Evolutionary conservation across 64 coral and sea anemone genomes (phyloP).

Genomic region (Stichodactyla mertensii): DNA sequence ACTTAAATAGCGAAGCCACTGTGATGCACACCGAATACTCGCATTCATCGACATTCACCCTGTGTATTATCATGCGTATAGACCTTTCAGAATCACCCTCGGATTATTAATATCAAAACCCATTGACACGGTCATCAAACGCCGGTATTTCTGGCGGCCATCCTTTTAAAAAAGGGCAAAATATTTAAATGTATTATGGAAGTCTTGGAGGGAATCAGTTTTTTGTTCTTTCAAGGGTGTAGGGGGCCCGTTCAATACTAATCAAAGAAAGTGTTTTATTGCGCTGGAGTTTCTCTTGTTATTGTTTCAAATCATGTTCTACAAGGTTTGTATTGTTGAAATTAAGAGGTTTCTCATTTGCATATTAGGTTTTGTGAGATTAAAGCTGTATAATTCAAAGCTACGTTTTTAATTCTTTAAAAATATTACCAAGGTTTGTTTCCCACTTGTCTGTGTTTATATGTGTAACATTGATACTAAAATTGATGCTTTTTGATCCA

Average conservation of each 20-base stretch:
- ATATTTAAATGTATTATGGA: not conserved
- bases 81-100: not conserved
- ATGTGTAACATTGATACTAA: not conserved
- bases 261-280: not conserved
- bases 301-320: not conserved
- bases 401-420: not conserved
- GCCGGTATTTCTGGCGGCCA: slow-evolving; percentile 3
- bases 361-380: not conserved
- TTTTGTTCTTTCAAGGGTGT: not conserved
- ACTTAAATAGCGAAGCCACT: not conserved
- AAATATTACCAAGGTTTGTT: not conserved
- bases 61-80: not conserved
- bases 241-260: slow-evolving; percentile 1
- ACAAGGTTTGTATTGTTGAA: slow-evolving; percentile 26
- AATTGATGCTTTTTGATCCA: not conserved
- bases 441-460: not conserved
- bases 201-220: not conserved
- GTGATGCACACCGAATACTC: not conserved
- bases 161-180: not conserved
- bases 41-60: not conserved
- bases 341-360: slow-evolving; percentile 24
- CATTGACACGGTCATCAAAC: slow-evolving; percentile 16
- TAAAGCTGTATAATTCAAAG: slow-evolving; percentile 31
- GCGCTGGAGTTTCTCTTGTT: not conserved
- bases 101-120: not conserved